Evolutionary conservation across 1,140 invertebrate genomes (phyloP).

Genomic region (Carposina sasakii): DNA sequence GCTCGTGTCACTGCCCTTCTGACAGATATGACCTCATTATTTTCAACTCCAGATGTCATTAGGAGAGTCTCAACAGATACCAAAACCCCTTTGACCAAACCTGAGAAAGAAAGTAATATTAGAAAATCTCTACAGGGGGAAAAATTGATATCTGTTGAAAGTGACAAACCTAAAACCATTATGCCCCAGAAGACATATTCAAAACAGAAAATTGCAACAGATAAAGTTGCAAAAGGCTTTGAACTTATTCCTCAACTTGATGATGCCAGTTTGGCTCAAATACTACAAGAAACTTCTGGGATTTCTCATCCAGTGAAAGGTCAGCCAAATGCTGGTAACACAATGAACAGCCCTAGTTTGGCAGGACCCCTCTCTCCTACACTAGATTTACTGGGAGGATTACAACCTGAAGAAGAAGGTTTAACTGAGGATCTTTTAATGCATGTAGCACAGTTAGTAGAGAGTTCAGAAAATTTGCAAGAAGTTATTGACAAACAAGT

Average conservation of each 20-base stretch:
- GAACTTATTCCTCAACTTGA: constrained; percentile 64
- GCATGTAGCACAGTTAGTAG: constrained; percentile 78
- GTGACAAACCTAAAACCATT: constrained; percentile 40
- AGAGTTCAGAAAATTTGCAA: constrained; percentile 77
- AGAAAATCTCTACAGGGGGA: constrained; percentile 24
- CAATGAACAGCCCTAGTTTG: constrained; percentile 55
- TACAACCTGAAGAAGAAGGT: constrained; percentile 73
- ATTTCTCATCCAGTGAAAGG: constrained; percentile 40
- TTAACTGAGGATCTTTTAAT: constrained; percentile 79
- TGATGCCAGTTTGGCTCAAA: constrained; percentile 65
- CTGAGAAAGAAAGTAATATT: constrained; percentile 36
- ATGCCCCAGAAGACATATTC: constrained; percentile 41
- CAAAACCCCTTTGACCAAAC: constrained; percentile 50
- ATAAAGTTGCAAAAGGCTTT: constrained; percentile 47
- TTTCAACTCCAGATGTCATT: constrained; percentile 86
- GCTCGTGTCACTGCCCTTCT: constrained; percentile 75
- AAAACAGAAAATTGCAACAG: constrained; percentile 36
- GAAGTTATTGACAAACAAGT: constrained; percentile 79
- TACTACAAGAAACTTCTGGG: constrained; percentile 53
- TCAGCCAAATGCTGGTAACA: constrained; percentile 62
- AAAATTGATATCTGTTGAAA: constrained; percentile 34
- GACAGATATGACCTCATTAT: constrained; percentile 78
- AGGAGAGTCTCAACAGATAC: constrained; percentile 75
- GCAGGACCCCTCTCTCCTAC: constrained; percentile 64
- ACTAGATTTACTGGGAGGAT: constrained; percentile 61